Conservation (phyloP, 37 sponge, comb jelly and placozoan species). For the Eunapius fragilis region DNA sequence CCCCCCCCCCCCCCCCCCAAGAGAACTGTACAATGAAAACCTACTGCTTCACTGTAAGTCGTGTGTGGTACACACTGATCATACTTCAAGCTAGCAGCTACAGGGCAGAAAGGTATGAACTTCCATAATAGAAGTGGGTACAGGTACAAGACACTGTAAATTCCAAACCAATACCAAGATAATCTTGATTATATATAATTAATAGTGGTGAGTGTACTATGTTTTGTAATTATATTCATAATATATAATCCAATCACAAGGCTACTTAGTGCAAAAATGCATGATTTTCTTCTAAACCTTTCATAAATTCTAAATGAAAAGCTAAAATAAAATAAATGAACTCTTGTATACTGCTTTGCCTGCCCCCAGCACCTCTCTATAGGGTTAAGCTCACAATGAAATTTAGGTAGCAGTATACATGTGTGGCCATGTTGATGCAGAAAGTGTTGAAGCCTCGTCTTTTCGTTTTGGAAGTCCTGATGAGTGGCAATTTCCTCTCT, state of each 20-base stretch:
- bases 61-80: background rate
- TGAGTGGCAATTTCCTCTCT: conserved; percentile 17
- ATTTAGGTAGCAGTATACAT: conserved; percentile 45
- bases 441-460: conserved; percentile 36
- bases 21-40: no score
- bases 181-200: background rate
- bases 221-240: no score
- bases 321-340: conserved; percentile 39
- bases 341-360: conserved; percentile 33
- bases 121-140: background rate
- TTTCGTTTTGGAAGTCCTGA: conserved; percentile 48
- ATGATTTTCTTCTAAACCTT: background rate
- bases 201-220: no score
- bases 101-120: background rate
- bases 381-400: conserved; percentile 53
- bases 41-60: no score
- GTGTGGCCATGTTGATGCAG: conserved; percentile 18
- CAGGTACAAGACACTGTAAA: background rate
- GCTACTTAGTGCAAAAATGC: background rate
- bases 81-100: background rate
- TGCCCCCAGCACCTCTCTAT: conserved; percentile 58
- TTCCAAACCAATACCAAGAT: background rate
- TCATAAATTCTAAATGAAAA: background rate
- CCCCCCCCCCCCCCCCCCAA: no score
- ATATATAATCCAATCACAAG: background rate